phyloP scores from a whole-genome alignment of 1,140 invertebrate genomes.

The Cardiocondyla obscurior region DNA sequence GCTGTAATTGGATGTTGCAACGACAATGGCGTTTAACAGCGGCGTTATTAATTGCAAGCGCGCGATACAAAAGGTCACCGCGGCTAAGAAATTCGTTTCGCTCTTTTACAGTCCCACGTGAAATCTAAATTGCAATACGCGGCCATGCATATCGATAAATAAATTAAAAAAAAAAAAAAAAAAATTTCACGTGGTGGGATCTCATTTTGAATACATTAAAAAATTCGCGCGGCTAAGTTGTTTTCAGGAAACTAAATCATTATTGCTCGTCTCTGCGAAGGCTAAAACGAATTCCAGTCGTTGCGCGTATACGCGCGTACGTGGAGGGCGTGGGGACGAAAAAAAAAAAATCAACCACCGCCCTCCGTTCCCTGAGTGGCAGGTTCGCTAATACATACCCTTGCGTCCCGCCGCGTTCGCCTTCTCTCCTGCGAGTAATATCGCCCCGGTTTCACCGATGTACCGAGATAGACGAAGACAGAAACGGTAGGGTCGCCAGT shows the following conservation, averaged over 20 bases:
- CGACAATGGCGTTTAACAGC: neutral
- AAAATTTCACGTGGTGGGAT: neutral
- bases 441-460: conserved; percentile 26
- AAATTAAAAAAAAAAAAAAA: neutral
- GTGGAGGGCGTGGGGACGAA: conserved; percentile 67
- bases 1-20: conserved; percentile 48
- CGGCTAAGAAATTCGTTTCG: conserved; percentile 1
- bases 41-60: neutral
- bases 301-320: conserved; percentile 44
- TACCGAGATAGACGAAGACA: conserved; percentile 5
- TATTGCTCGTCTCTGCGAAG: conserved; percentile 65
- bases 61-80: conserved; percentile 1
- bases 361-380: conserved; percentile 72
- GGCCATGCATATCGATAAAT: neutral
- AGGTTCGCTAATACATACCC: conserved; percentile 72
- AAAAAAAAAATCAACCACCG: conserved; percentile 77
- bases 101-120: neutral
- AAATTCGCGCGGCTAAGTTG: neutral
- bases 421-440: conserved; percentile 33
- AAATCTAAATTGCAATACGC: neutral
- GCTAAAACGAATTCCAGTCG: conserved; percentile 76
- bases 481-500: conserved; percentile 1
- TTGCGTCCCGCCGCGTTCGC: neutral
- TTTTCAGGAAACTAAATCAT: conserved; percentile 69
- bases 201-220: conserved; percentile 34